Evolutionary conservation across 2,113 vertebrate species (phyloP), one percentile per base, ranked within the genome.

Genomic region (Herpetotheres cachinnans): DNA sequence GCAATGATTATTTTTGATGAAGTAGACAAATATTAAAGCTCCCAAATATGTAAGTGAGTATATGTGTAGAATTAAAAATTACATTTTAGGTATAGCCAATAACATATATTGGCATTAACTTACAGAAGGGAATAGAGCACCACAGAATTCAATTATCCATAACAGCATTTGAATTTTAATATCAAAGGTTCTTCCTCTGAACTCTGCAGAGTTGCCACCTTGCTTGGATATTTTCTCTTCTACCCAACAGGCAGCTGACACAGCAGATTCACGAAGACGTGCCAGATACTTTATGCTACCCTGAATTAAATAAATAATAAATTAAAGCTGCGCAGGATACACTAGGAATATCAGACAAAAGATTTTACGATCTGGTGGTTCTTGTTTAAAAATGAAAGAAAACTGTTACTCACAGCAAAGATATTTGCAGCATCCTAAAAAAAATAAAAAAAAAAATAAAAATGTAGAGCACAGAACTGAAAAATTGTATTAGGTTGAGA

Each of bases 221-320:
- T 95, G 12, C 70, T 73, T 34, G 20, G 29, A 15, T 73, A 90
- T 82, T 66, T 91, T 69, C 38, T 87, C 44, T 85, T 88, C 70
- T 70, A 46, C 54, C 86, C 61, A 93, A 79, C 52, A 82, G 70
- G 54, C 40, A 85, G 46, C 36, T 89, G 73, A 79, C 63, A 69
- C 24, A 36, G n/a, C 16, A 66, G 54, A 77, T 73, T 70, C 42
- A 67, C 4, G 12, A 88, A 81, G 38, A 86, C 20, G 63, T 9
- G 10, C 5, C 63, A 71, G 36, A 78, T 59, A 13, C 83, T 89
- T 83, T 71, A n/a, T 83, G 29, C 24, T 66, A n/a, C 30, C 80
- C 42, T 59, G 50, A 84, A 86, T 90, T 71, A 83, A 40, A 86
- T 47, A 78, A 83, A 92, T 90, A 90, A 72, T 82, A 85, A 93